Percentiles rank a stretch among this genome's conserved stretches.
These are phyloP conservation scores for Gymnarchus niloticus DNA, from an alignment of 2,113 vertebrate genomes.

Conservation along the genomic window DNA sequence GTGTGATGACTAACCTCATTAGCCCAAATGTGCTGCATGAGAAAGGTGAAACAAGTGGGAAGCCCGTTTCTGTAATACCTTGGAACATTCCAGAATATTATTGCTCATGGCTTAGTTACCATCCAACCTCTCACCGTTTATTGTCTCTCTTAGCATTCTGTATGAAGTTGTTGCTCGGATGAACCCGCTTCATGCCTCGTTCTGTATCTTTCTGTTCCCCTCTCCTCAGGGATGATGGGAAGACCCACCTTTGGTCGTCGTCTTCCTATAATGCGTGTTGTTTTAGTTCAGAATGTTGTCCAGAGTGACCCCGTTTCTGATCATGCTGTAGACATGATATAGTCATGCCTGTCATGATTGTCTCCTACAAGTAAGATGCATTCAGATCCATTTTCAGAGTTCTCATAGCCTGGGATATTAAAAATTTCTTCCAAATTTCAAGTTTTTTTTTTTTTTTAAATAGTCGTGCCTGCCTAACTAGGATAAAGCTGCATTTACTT, in stretches of 20 bases:
- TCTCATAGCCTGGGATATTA: too few relatives aligned
- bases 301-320: neutral
- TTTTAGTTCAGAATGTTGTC: neutral
- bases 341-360: neutral
- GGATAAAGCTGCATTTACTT: too few relatives aligned
- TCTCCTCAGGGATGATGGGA: neutral
- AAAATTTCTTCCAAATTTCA: too few relatives aligned
- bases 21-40: neutral
- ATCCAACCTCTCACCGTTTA: neutral
- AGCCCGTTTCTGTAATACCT: neutral
- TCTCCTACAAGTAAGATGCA: too few relatives aligned
- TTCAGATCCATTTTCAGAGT: too few relatives aligned
- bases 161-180: neutral
- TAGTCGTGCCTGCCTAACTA: too few relatives aligned
- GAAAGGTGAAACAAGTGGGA: neutral
- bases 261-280: neutral
- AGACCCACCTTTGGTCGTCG: neutral
- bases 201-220: neutral
- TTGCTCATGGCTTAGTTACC: neutral
- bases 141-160: neutral
- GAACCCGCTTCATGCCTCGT: neutral
- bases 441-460: too few relatives aligned
- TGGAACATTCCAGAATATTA: neutral
- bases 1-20: slow-evolving; percentile 18
- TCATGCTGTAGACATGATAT: neutral